These are phyloP conservation scores for Zhengitettix transpicula DNA, from an alignment of 2,888 invertebrate genomes.

Conservation along the genomic window DNA sequence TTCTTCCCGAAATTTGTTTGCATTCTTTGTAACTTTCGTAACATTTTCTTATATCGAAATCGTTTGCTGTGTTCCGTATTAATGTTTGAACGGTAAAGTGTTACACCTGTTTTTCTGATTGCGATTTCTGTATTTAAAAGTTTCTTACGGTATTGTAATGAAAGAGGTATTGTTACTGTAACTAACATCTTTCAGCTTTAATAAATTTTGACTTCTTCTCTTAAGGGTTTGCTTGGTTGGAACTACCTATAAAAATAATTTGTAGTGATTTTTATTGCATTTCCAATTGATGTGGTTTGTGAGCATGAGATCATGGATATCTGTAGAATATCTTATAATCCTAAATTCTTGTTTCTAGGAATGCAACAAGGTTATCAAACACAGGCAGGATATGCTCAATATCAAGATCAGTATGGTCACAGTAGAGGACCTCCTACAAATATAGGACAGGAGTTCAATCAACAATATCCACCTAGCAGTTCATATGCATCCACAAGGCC, in stretches of 20 bases:
- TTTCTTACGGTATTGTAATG: too few species aligned
- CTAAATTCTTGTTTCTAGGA: conserved; percentile 19
- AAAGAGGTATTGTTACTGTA: too few species aligned
- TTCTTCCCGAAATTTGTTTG: conserved; percentile 4
- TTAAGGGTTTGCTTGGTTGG: too few species aligned
- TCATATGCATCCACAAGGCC: conserved; percentile 18
- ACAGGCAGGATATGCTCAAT: conserved; percentile 28
- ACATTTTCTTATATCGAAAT: neutral
- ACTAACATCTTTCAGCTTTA: too few species aligned
- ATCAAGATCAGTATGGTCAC: conserved; percentile 30
- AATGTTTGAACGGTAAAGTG: too few species aligned
- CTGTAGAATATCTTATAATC: neutral
- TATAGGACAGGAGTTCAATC: conserved; percentile 27
- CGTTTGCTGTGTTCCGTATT: neutral
- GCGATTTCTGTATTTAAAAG: too few species aligned
- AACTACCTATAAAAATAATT: too few species aligned
- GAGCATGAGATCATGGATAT: neutral
- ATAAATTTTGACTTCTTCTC: too few species aligned
- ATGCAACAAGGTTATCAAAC: conserved; percentile 25
- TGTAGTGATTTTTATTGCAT: neutral
- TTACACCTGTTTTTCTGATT: too few species aligned
- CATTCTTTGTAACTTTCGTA: conserved; percentile 1
- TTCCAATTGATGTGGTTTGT: neutral
- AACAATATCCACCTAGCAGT: conserved; percentile 26
- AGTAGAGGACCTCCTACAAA: conserved; percentile 24